phyloP scores from a whole-genome alignment of 2,888 invertebrate species.

The Pocota personata region DNA sequence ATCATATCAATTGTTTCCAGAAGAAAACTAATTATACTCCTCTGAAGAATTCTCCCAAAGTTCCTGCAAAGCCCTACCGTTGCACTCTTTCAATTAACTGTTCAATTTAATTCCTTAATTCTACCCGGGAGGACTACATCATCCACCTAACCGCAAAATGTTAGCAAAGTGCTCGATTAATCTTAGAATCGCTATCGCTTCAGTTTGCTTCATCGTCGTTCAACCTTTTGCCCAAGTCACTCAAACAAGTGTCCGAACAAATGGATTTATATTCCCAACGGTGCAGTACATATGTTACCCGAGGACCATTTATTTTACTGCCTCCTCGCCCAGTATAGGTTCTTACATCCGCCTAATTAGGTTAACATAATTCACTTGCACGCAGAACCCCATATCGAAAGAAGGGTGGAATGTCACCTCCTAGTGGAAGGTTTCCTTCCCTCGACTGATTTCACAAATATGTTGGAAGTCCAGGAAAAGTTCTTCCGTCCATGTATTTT shows the following conservation, averaged over 20 bases:
- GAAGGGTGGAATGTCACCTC: not conserved
- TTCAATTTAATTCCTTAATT: constrained; percentile 16
- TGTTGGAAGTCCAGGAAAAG: not conserved
- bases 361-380: constrained; percentile 62
- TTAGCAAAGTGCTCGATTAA: constrained; percentile 34
- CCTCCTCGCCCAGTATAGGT: not conserved
- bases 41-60: no score
- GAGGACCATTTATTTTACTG: not conserved
- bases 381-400: constrained; percentile 1
- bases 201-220: not conserved
- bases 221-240: constrained; percentile 25
- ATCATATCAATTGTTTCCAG: no score
- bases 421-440: not conserved
- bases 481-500: not conserved
- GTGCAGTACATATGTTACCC: not conserved
- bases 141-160: not conserved
- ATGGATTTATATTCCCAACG: constrained; percentile 54
- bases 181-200: constrained; percentile 11
- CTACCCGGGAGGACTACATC: not conserved
- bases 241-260: constrained; percentile 50
- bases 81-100: not conserved
- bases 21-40: no score
- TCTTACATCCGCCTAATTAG: constrained; percentile 55
- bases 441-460: constrained; percentile 21
- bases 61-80: not conserved